Evolutionary conservation across 92 coral and sea anemone species (phyloP).

Genomic region (Phymanthus crucifer): DNA sequence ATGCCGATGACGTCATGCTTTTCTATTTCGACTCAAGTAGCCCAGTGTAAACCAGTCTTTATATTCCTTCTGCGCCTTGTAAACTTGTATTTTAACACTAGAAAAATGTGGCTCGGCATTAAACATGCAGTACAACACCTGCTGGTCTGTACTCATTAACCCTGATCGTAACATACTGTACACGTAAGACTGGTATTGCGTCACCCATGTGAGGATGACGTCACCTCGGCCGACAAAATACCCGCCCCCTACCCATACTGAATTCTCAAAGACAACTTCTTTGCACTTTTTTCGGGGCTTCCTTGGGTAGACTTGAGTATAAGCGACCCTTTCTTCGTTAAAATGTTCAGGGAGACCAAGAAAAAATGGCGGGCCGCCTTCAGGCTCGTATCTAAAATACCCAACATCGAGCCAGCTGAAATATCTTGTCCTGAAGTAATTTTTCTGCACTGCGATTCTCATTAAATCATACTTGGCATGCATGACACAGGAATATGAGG

Average conservation of each 20-base stretch:
- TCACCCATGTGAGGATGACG: neutral
- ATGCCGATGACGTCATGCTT: neutral
- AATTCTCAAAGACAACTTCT: neutral
- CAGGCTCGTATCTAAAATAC: neutral
- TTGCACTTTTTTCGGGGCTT: neutral
- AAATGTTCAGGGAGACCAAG: neutral
- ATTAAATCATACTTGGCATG: neutral
- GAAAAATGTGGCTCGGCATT: neutral
- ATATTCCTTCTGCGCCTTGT: neutral
- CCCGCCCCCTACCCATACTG: conserved; percentile 10
- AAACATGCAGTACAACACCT: neutral
- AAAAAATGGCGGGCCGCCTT: neutral
- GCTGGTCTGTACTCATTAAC: conserved; percentile 4
- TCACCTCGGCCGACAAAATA: conserved; percentile 5
- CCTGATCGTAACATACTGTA: neutral
- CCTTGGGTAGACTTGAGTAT: neutral
- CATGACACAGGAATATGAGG: neutral
- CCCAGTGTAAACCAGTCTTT: conserved; percentile 4
- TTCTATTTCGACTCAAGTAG: neutral
- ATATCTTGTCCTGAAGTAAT: conserved; percentile 7
- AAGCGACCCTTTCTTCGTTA: neutral
- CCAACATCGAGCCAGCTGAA: conserved; percentile 6
- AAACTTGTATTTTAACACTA: neutral
- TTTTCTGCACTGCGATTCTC: neutral
- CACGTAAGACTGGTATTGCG: conserved; percentile 1